Evolutionary conservation across 2,113 vertebrate species (phyloP).

Genomic region (Hippocampus abdominalis): DNA sequence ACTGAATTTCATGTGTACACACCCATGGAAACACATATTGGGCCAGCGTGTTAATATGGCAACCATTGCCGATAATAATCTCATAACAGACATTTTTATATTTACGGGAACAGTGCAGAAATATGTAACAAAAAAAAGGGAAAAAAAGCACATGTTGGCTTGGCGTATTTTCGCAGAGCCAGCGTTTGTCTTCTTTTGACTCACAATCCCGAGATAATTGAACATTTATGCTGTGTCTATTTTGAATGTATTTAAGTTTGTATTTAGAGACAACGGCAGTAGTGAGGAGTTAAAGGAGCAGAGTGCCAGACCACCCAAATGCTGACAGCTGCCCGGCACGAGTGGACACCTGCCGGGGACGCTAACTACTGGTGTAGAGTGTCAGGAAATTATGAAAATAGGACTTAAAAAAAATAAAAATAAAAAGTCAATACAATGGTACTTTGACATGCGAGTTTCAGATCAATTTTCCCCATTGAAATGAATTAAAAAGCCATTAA

Average conservation of each 20-base stretch:
- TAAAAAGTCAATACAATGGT: background rate
- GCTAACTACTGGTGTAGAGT: background rate
- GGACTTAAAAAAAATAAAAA: background rate
- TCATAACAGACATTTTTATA: constrained; percentile 55
- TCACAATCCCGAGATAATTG: background rate
- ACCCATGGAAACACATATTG: background rate
- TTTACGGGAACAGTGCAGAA: constrained; percentile 39
- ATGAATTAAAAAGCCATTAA: background rate
- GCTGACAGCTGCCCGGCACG: constrained; percentile 50
- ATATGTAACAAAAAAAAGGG: constrained; percentile 28
- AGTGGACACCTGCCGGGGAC: background rate
- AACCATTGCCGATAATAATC: constrained; percentile 58
- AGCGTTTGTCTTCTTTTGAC: constrained; percentile 28
- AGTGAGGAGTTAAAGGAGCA: constrained; percentile 42
- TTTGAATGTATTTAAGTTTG: background rate
- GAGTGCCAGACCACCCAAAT: constrained; percentile 65
- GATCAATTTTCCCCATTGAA: background rate
- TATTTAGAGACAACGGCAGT: background rate
- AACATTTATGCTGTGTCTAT: background rate
- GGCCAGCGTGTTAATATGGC: constrained; percentile 19
- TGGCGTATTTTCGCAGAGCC: constrained; percentile 18
- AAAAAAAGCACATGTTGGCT: constrained; percentile 33
- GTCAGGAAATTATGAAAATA: background rate
- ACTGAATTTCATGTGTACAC: background rate
- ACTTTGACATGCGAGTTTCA: background rate